Evolutionary conservation across 1,140 invertebrate species (phyloP).

Genomic region (Musca vetustissima): DNA sequence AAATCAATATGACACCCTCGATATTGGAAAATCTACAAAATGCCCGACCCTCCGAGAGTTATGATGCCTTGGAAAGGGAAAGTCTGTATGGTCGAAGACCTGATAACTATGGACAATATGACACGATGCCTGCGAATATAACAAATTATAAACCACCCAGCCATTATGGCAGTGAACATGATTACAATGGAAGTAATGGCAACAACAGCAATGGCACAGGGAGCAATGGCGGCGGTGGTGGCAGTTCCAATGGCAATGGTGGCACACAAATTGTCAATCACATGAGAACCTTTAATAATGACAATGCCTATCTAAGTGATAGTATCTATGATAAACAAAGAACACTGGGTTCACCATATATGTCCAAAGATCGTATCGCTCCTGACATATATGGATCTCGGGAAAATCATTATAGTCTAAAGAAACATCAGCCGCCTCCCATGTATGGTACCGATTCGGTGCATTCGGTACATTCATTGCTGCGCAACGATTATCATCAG

Average conservation of each 20-base stretch:
- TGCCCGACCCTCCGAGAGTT: conserved; percentile 58
- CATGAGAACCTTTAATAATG: conserved; percentile 49
- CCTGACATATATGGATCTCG: conserved; percentile 52
- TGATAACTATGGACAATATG: conserved; percentile 46
- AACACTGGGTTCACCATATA: conserved; percentile 46
- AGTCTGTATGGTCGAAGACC: conserved; percentile 42
- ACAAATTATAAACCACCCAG: conserved; percentile 51
- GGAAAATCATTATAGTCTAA: conserved; percentile 50
- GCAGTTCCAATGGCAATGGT: conserved; percentile 25
- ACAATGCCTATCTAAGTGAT: conserved; percentile 49
- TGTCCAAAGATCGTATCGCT: conserved; percentile 53
- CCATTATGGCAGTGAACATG: conserved; percentile 52
- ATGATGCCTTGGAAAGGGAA: conserved; percentile 38
- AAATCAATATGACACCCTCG: conserved; percentile 60
- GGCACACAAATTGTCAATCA: conserved; percentile 52
- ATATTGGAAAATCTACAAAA: conserved; percentile 62
- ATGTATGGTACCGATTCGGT: conserved; percentile 45
- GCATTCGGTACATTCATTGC: conserved; percentile 58
- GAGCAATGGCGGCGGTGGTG: conserved; percentile 19
- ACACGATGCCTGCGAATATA: conserved; percentile 6
- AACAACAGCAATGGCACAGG: background rate
- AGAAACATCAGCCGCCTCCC: conserved; percentile 39
- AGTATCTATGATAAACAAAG: conserved; percentile 54
- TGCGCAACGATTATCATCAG: conserved; percentile 63
- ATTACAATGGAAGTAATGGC: conserved; percentile 32